Base-by-base conservation (phyloP, 1,140 invertebrate species). In the Papilio machaon region DNA sequence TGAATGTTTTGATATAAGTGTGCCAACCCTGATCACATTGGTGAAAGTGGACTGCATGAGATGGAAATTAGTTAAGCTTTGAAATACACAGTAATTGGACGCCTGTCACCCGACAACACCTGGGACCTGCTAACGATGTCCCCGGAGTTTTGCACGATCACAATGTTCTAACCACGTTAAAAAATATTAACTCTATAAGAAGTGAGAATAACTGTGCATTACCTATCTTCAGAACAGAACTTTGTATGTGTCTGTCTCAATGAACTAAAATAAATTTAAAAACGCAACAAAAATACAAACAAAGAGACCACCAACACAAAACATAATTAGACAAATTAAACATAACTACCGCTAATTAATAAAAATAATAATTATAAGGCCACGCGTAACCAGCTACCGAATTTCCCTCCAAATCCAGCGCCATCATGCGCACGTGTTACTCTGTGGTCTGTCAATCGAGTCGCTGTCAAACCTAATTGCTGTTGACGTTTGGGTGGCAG, bases 361-460 rank as follows among this genome's bases (percentile, higher is more conserved):
- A 35, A 13, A 30, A 67, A 70, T 35, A 70, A 70, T 70, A 70
- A 35, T 70, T 35, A 35, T 70, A 70, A 70, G 64, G 64, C 30
- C 64, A 35, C 64, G 35, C 30, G 30, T 70, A 67, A 70, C 23
- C 13, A 11, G 64, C 30, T 70, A 70, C 64, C 30, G 64, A 70
- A 70, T 70, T 70, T 70, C 64, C 64, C 30, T 70, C 64, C 64
- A 70, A 70, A 70, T 38, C 64, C 30, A 84, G 73, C 73, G 81
- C 78, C 81, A 82, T 80, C 83, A 82, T 60, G 30, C 82, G 76
- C 81, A 82, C 64, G 81, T 82, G 75, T 74, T 79, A 73, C 80
- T 79, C 82, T 87, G 86, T 85, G 84, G 84, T 80, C 64, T 85
- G 82, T 82, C 83, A 84, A 35, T 35, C 64, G 13, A 4, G 64